A percentile compares a stretch with the other conserved stretches of the same genome.
phyloP scores from a whole-genome alignment of 2,113 vertebrate genomes.

The Tamias sibiricus region DNA sequence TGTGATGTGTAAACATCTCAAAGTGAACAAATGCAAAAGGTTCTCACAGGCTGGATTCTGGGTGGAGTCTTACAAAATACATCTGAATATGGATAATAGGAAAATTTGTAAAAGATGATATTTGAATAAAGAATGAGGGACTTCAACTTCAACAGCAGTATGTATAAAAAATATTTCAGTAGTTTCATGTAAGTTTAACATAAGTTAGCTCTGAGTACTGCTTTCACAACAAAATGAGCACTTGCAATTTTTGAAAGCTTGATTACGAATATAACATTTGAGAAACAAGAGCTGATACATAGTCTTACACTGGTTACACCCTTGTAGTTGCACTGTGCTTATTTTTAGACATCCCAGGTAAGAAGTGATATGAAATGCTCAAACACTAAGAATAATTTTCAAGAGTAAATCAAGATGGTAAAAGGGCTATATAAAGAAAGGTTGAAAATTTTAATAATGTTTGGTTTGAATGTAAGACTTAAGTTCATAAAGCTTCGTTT shows the following conservation, averaged over 20 bases:
- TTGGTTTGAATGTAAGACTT: background rate
- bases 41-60: background rate
- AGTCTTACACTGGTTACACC: background rate
- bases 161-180: background rate
- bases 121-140: background rate
- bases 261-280: background rate
- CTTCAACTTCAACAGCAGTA: background rate
- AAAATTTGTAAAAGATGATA: background rate
- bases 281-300: background rate
- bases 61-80: background rate
- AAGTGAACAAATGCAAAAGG: background rate
- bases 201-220: background rate
- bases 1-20: background rate
- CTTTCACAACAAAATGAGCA: conserved; percentile 13
- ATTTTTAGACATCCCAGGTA: background rate
- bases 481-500: background rate
- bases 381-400: background rate
- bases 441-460: background rate
- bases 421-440: background rate
- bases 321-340: background rate
- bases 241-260: background rate
- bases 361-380: background rate
- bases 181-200: background rate
- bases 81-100: background rate
- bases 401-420: background rate